Percentiles rank a stretch among this genome's conserved stretches.
phyloP scores from a whole-genome alignment of 2,797 vertebrate genomes.

The Etheostoma perlongum region DNA sequence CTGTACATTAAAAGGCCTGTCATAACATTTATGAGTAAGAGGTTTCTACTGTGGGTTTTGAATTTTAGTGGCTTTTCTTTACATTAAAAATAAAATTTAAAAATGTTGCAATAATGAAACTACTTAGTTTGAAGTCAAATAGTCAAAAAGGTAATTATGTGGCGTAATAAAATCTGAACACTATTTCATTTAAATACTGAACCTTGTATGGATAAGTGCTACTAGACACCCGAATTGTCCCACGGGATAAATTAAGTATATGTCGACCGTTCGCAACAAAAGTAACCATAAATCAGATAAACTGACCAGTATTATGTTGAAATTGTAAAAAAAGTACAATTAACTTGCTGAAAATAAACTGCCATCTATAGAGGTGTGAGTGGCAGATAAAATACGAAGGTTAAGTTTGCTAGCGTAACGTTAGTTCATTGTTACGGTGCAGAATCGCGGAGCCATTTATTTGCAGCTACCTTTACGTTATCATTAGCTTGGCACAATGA shows the following conservation, averaged over 20 bases:
- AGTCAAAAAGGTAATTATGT: neutral
- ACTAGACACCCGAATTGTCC: too few relatives aligned
- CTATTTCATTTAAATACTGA: neutral
- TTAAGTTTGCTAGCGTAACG: neutral
- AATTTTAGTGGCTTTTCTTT: neutral
- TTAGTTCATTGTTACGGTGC: neutral
- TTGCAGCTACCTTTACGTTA: neutral
- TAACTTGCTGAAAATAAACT: too few relatives aligned
- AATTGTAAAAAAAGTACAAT: too few relatives aligned
- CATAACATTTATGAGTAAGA: neutral
- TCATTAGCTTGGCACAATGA: neutral
- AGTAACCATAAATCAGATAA: neutral
- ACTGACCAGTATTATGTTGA: too few relatives aligned
- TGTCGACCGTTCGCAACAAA: neutral
- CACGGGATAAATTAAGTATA: too few relatives aligned
- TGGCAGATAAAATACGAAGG: neutral
- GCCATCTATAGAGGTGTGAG: too few relatives aligned
- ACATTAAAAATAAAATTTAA: neutral
- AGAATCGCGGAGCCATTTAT: neutral
- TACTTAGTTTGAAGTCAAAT: neutral
- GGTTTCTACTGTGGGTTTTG: neutral
- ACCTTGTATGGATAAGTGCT: neutral
- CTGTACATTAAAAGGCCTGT: too few relatives aligned
- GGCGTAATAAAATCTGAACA: neutral
- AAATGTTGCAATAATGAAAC: neutral